These are phyloP conservation scores for Labeo catla DNA, from an alignment of 2,113 vertebrate genomes.

Conservation along the genomic window DNA sequence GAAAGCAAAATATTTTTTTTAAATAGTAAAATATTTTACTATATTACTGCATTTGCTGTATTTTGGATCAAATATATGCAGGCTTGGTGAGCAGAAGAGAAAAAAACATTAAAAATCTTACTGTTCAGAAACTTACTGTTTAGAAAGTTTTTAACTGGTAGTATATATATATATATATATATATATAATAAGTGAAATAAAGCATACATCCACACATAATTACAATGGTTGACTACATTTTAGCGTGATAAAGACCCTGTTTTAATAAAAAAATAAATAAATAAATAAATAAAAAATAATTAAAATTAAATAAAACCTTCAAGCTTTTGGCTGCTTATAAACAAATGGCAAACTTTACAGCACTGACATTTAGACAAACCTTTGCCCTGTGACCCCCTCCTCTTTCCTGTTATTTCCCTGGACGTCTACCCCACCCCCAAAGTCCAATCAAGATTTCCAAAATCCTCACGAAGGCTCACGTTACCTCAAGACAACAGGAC, in stretches of 20 bases:
- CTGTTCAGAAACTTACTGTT: too few relatives aligned
- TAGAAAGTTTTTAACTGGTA: too few relatives aligned
- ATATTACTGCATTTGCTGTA: too few relatives aligned
- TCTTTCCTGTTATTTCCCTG: conserved; percentile 27
- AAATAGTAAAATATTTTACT: too few relatives aligned
- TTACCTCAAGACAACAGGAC: conserved; percentile 54
- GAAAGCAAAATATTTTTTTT: too few relatives aligned
- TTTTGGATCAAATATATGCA: too few relatives aligned
- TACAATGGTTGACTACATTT: neutral
- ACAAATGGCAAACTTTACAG: neutral
- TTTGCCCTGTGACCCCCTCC: conserved; percentile 31
- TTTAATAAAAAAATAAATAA: neutral
- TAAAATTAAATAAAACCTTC: neutral
- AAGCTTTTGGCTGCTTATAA: neutral
- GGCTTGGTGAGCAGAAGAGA: too few relatives aligned
- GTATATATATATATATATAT: too few relatives aligned
- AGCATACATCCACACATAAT: too few relatives aligned
- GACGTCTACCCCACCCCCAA: conserved; percentile 20
- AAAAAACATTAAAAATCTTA: too few relatives aligned
- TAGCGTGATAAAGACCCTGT: neutral
- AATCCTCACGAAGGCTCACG: conserved; percentile 50
- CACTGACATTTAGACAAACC: conserved; percentile 29
- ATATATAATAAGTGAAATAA: too few relatives aligned
- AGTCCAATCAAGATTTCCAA: conserved; percentile 61
- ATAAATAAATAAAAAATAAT: too few relatives aligned